Evolutionary conservation across 2,888 invertebrate genomes (phyloP), one percentile per base, ranked within the genome.

Genomic region (Leptinotarsa juncta): DNA sequence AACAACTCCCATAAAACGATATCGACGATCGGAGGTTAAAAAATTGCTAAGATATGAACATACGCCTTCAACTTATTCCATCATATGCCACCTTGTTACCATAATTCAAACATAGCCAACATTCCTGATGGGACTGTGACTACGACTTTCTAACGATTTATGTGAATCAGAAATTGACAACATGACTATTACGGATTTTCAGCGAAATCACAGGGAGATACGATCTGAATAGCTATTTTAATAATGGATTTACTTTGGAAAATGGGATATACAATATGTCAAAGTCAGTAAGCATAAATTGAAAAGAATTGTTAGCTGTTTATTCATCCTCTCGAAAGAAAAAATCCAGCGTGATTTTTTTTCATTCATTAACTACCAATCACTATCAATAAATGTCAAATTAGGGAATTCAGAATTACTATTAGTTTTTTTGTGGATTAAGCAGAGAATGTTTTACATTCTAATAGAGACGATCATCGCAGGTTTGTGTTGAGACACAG

Each of bases 1-100:
- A 82, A 82, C 81, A 82, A 81, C 81, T 81, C 79, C 79, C 82
- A 81, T 81, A 81, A 82, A 81, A 67, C 81, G 77, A 75, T 78
- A 79, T 78, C 77, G 80, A 65, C 75, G 76, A 78, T 78, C 74
- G 70, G 26, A 69, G 57, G 73, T 71, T 65, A 69, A 81, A 81
- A 81, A 82, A 82, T 81, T 70, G 68, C 72, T 71, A 73, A 77
- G 75, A 79, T 78, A 79, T 76, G 75, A 75, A 74, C 77, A 72
- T 67, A 72, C 71, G 77, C 75, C 78, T 68, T 66, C 73, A 72
- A 77, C 75, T 74, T 57, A 75, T 77, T 79, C 75, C 72, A 77
- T 79, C 80, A 78, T 79, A 76, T 71, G 80, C 77, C 78, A 74
- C 79, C 79, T 78, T 78, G 81, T 78, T 78, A 78, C 78, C 76